Evolutionary conservation across 2,113 vertebrate species (phyloP).

Genomic region (Etheostoma cragini): DNA sequence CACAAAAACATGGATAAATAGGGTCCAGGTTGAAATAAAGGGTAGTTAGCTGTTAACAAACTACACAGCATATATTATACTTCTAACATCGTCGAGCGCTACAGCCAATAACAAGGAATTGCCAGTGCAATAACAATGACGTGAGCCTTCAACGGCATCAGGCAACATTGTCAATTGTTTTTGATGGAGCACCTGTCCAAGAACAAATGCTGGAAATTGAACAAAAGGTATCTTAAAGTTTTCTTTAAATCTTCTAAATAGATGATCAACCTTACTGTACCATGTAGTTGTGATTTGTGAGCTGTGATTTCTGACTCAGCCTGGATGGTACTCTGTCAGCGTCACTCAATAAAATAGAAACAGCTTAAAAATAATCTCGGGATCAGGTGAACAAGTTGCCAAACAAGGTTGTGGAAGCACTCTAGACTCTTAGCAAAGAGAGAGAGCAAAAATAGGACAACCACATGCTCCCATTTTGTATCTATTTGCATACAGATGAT

Average conservation of each 20-base stretch:
- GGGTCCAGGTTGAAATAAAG: no score
- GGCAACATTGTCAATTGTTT: neutral
- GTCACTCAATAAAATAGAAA: slow-evolving; percentile 11
- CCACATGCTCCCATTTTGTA: slow-evolving; percentile 33
- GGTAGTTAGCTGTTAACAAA: no score
- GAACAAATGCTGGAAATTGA: neutral
- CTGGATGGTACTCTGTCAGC: neutral
- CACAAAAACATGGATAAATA: no score
- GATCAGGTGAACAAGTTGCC: slow-evolving; percentile 15
- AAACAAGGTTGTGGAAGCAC: neutral
- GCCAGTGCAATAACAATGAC: neutral
- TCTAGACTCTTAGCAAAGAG: slow-evolving; percentile 5
- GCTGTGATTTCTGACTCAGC: neutral
- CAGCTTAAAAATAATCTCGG: neutral
- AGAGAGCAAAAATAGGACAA: slow-evolving; percentile 38
- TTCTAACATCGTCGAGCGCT: neutral
- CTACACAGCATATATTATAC: neutral
- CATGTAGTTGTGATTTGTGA: neutral
- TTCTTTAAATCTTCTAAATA: neutral
- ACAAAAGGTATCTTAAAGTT: neutral
- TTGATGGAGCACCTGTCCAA: neutral
- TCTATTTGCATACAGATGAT: slow-evolving; percentile 55
- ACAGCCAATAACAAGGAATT: neutral
- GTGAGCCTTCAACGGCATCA: neutral
- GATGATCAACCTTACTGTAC: neutral